These are phyloP conservation scores for Drosophila dunni DNA, from an alignment of 1,140 invertebrate species.

Conservation along the genomic window DNA sequence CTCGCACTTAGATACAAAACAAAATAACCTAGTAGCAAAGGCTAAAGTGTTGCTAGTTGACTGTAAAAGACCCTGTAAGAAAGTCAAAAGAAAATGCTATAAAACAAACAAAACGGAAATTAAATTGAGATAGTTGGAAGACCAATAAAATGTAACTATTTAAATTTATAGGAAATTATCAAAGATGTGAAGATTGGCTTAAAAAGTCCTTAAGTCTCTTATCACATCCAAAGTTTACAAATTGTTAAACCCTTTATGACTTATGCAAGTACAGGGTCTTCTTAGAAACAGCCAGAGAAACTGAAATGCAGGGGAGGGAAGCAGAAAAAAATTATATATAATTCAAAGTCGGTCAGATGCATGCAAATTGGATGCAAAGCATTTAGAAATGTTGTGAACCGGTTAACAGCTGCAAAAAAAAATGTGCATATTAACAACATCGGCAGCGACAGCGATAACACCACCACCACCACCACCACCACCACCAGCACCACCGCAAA, in stretches of 20 bases:
- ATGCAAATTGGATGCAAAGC: constrained; percentile 48
- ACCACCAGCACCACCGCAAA: constrained; percentile 8
- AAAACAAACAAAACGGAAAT: too few relatives aligned
- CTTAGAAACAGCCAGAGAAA: too few relatives aligned
- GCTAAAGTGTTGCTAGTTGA: too few relatives aligned
- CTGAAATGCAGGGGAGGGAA: not conserved
- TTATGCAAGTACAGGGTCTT: too few relatives aligned
- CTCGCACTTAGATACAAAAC: constrained; percentile 20
- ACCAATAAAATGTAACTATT: too few relatives aligned
- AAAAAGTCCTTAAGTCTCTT: not conserved
- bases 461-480: not conserved
- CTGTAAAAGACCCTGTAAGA: too few relatives aligned
- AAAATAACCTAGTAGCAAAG: too few relatives aligned
- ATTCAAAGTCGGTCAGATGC: constrained; percentile 44
- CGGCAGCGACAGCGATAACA: not conserved
- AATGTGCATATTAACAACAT: constrained; percentile 2
- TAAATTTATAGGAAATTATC: too few relatives aligned
- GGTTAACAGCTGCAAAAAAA: constrained; percentile 27
- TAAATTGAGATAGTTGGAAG: too few relatives aligned
- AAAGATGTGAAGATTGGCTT: too few relatives aligned
- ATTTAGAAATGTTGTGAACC: constrained; percentile 36
- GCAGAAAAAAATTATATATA: constrained; percentile 1
- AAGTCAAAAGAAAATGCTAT: too few relatives aligned
- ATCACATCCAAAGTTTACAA: not conserved
- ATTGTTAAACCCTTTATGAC: too few relatives aligned